Percentiles rank a stretch among this genome's conserved stretches.
phyloP scores from a whole-genome alignment of 2,113 vertebrate genomes.

The Eurypyga helias region DNA sequence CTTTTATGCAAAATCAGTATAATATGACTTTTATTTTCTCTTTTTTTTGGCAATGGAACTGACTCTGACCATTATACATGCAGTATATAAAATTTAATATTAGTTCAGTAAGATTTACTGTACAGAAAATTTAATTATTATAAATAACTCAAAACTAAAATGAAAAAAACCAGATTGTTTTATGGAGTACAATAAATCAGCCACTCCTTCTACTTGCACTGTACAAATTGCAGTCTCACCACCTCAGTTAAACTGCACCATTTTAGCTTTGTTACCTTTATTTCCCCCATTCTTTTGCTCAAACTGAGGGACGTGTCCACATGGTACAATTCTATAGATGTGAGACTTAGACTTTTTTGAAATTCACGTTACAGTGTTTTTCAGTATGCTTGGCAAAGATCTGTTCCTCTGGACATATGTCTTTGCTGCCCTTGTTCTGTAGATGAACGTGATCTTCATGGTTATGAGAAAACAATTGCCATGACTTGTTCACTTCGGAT shows the following conservation, averaged over 20 bases:
- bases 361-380: neutral
- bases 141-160: neutral
- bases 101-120: neutral
- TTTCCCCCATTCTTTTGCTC: neutral
- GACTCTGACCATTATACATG: conserved; percentile 78
- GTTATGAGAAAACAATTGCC: neutral
- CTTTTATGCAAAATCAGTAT: conserved; percentile 62
- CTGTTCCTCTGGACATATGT: neutral
- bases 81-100: conserved; percentile 32
- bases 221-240: neutral
- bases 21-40: conserved; percentile 55
- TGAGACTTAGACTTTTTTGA: neutral
- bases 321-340: neutral
- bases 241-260: neutral
- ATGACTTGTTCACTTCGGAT: neutral
- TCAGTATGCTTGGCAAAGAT: neutral
- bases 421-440: neutral
- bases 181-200: neutral
- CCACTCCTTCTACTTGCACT: neutral
- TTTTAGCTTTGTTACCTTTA: neutral
- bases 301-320: neutral
- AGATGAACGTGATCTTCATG: neutral
- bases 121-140: neutral
- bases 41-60: conserved; percentile 72
- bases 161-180: neutral